Base-by-base conservation (phyloP, 1,140 invertebrate species). In the Drosophila asahinai region DNA sequence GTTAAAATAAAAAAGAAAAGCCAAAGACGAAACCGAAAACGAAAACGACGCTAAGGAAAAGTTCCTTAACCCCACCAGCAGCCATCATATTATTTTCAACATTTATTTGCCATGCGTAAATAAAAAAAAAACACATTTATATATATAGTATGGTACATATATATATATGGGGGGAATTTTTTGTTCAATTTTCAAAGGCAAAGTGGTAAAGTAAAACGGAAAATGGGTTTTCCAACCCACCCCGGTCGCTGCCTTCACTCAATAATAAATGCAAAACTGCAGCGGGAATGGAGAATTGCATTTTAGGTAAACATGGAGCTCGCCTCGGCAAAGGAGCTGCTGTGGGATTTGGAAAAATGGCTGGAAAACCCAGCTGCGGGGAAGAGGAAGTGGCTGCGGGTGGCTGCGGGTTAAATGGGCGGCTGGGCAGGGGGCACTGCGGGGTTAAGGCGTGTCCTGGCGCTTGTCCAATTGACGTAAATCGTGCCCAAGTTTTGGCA, bases 71-170 rank as follows among this genome's bases (percentile, higher is more conserved):
- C 83, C 80, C 81, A 70, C 52, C 63, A 62, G 63, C 60, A 77
- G 48, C 65, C 75, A 78, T 81, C 62, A 75, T 86, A 83, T 83
- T 87, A 87, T 87, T 83, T 87, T 78, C 80, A 89, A 89, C 84
- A 87, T 87, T 87, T 87, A 87, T 87, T 89, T 89, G 84, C 84
- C 65, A 74, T 82, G 83, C 83, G 83, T 81, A 86, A 86, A 86
- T 79, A 86, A 36, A 79, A 79, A 79, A 79, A 70, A 80, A 58
- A 42, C 22, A 25, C 25, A 61, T 27, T 61, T 30, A 63, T 11
- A 47, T 12, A 17, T 42, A 43, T 33, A 33, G 9, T 9, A 2
- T 33, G 8, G 33, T 30, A 45, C 38, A 49, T 27, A 48, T 47
- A 67, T 51, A 66, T 43, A 61, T 19, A 25, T 40, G 30, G 14